Conservation (phyloP, 2,888 invertebrate species). For the Trypoxylon attenuatum region DNA sequence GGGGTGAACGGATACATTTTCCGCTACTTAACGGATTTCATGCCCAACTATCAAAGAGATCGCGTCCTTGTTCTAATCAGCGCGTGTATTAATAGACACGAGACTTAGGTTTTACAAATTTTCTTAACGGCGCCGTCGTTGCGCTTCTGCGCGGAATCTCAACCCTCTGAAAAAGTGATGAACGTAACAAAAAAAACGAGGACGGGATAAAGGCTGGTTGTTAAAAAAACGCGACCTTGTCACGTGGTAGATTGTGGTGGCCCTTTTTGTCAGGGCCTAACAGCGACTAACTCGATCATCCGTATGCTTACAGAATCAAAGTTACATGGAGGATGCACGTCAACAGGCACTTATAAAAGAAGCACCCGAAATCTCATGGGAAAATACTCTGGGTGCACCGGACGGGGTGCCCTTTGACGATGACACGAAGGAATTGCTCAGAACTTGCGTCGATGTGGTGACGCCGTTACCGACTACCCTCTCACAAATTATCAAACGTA, state of each 20-base stretch:
- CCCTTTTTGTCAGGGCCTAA: no score
- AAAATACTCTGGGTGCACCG: slow-evolving; percentile 67
- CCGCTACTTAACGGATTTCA: slow-evolving; percentile 72
- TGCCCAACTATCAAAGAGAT: slow-evolving; percentile 67
- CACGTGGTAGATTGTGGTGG: no score
- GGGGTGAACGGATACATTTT: slow-evolving; percentile 67
- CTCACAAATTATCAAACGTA: slow-evolving; percentile 66
- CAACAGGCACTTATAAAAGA: slow-evolving; percentile 53
- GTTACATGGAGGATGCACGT: slow-evolving; percentile 41
- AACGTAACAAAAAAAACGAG: not conserved
- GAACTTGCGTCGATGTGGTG: slow-evolving; percentile 59
- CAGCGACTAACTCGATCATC: not conserved
- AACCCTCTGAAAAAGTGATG: not conserved
- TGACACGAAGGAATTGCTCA: slow-evolving; percentile 64
- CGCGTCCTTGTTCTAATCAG: slow-evolving; percentile 65
- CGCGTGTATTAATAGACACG: slow-evolving; percentile 59
- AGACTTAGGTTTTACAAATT: slow-evolving; percentile 51
- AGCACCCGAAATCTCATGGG: slow-evolving; percentile 70
- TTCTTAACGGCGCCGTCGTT: slow-evolving; percentile 27
- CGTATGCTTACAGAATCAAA: slow-evolving; percentile 37
- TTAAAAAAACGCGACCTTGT: no score
- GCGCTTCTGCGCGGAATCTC: not conserved
- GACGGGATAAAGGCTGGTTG: no score
- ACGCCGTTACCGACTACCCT: slow-evolving; percentile 60
- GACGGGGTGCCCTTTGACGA: slow-evolving; percentile 69